phyloP scores from a whole-genome alignment of 2,888 invertebrate genomes.

The Acholoe squamosa region DNA sequence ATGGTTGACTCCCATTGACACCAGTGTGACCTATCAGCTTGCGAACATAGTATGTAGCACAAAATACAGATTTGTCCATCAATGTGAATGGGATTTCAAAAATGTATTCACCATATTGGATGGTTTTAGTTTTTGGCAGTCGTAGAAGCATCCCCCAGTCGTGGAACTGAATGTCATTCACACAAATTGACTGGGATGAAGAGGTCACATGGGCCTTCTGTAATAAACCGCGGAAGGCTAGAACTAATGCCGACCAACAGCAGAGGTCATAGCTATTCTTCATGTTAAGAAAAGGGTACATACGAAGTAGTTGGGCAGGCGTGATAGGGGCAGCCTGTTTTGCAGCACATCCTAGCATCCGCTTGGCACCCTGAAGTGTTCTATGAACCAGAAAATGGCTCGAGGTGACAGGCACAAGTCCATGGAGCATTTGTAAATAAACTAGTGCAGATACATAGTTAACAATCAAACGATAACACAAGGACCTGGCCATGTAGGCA shows the following conservation, averaged over 20 bases:
- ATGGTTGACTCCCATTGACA: too few relatives aligned
- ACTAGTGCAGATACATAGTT: background rate
- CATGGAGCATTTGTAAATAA: background rate
- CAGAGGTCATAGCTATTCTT: background rate
- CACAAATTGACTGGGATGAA: background rate
- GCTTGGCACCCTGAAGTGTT: background rate
- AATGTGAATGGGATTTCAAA: background rate
- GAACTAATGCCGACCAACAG: background rate
- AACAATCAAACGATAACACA: background rate
- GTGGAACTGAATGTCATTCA: background rate
- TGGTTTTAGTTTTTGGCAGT: background rate
- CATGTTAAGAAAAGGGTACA: background rate
- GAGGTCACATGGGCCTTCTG: background rate
- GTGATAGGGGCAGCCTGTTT: background rate
- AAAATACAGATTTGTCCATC: background rate
- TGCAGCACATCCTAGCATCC: background rate
- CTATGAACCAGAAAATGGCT: background rate
- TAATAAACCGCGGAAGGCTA: background rate
- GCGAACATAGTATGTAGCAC: background rate
- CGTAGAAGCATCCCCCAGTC: background rate
- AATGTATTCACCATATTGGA: background rate
- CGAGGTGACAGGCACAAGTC: background rate
- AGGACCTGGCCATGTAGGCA: background rate
- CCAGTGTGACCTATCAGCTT: background rate
- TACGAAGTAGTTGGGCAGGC: background rate